Percentiles rank a stretch among this genome's conserved stretches.
These are phyloP conservation scores for Mizuhopecten yessoensis DNA, from an alignment of 1,140 invertebrate species.

Conservation along the genomic window DNA sequence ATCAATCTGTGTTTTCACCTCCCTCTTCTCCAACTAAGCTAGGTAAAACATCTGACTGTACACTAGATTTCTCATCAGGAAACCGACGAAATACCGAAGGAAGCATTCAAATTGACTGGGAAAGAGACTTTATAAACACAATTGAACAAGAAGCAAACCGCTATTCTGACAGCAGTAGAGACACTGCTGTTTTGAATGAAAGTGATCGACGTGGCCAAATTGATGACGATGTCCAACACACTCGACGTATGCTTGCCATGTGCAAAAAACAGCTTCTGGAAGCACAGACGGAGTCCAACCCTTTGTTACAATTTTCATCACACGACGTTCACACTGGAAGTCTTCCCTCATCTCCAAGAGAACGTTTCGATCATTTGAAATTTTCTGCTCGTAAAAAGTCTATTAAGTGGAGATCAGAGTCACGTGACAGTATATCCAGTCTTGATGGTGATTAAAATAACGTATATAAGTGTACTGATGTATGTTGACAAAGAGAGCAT, in stretches of 20 bases:
- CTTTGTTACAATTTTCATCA: conserved; percentile 42
- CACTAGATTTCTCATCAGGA: background rate
- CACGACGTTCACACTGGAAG: background rate
- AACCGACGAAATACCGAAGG: background rate
- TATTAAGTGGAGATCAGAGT: background rate
- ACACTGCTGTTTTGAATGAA: background rate
- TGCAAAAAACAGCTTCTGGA: conserved; percentile 57
- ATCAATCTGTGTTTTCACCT: background rate
- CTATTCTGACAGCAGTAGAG: background rate
- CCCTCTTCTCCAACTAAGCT: background rate
- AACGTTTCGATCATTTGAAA: background rate
- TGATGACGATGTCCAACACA: conserved; percentile 48
- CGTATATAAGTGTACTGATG: background rate
- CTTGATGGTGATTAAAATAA: background rate
- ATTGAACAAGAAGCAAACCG: background rate
- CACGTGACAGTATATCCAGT: background rate
- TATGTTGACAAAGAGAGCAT: background rate
- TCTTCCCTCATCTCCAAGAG: background rate
- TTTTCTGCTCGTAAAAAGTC: conserved; percentile 1
- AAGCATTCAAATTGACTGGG: background rate
- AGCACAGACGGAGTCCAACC: conserved; percentile 45
- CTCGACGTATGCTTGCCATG: conserved; percentile 45
- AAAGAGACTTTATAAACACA: background rate
- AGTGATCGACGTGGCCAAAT: background rate
- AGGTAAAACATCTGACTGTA: background rate